Percentiles rank a stretch among this genome's conserved stretches.
Conservation (phyloP, 2,113 vertebrate species). For the Montifringilla adamsi region DNA sequence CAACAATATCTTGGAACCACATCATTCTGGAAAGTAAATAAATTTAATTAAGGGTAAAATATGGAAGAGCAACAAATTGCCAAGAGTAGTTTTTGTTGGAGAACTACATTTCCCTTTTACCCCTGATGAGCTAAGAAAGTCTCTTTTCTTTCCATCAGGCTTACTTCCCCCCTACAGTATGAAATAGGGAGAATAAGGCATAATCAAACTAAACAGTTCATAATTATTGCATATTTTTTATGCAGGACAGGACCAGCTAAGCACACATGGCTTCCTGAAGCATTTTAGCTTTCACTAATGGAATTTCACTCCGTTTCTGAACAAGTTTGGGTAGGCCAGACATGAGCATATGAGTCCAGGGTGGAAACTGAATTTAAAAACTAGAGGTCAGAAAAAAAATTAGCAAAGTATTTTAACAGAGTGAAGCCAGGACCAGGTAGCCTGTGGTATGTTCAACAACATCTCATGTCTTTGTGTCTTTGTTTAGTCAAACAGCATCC, state of each 20-base stretch:
- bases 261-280: neutral
- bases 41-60: neutral
- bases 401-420: accelerated
- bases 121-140: accelerated
- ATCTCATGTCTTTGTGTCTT: neutral
- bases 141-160: neutral
- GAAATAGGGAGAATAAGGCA: neutral
- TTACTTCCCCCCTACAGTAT: neutral
- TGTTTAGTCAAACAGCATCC: accelerated
- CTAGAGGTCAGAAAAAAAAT: neutral
- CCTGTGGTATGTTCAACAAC: neutral
- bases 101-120: neutral
- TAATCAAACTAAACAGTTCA: neutral
- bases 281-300: neutral
- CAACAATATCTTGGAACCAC: neutral
- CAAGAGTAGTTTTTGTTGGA: neutral
- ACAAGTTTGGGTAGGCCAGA: neutral
- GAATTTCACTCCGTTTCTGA: neutral
- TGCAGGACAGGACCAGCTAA: neutral
- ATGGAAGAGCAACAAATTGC: neutral
- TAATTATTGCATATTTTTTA: neutral
- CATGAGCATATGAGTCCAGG: accelerated
- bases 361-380: neutral
- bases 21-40: neutral
- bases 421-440: neutral